Base-by-base conservation (phyloP, 1,140 invertebrate genomes). In the Diabrotica virgifera region DNA sequence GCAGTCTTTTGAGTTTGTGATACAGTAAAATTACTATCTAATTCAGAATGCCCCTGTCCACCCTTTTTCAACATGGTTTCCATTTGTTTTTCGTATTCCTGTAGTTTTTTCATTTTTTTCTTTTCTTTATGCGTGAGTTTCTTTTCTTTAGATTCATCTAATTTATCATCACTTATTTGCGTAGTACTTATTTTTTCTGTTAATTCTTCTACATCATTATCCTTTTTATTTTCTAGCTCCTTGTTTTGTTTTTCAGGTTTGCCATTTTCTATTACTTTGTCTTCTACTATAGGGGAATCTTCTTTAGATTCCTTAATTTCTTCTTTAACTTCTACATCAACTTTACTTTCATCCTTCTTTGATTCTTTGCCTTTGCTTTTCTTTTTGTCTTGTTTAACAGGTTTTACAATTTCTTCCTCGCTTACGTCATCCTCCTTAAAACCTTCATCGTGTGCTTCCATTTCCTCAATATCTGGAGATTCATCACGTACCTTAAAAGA, bases 11-110 rank as follows among this genome's bases (percentile, higher is more conserved):
- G 90, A n/a, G 89, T 88, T 79, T 97, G 94, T 7, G 97, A 98
- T 55, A 99, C 90, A 5, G 96, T 96, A 76, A 99, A 99, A 79
- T 99, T 98, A 36, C 90, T 90, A 62, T 93, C 94, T 37, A 96
- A 81, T 66, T 94, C 92, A 57, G 90, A 94, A 73, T 93, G 90
- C 0, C 92, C 93, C 75, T 92, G 87, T 0, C 93, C 92, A 54
- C 92, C 92, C 80, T 94, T 92, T 75, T 93, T 94, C 0, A 92
- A 89, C 80, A 96, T 82, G 66, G 89, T 82, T 75, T 97, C 93
- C 84, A 98, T 85, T 75, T 96, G 91, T 72, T 92, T 91, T 71
- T 97, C 91, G 82, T 94, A 97, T 72, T 96, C 94, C 74, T 91
- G 85, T 81, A 95, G 87, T 65, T 97, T 97, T 77, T 96, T 96